Evolutionary conservation across 2,797 vertebrate species (phyloP).

Genomic region (Brachymystax lenok): DNA sequence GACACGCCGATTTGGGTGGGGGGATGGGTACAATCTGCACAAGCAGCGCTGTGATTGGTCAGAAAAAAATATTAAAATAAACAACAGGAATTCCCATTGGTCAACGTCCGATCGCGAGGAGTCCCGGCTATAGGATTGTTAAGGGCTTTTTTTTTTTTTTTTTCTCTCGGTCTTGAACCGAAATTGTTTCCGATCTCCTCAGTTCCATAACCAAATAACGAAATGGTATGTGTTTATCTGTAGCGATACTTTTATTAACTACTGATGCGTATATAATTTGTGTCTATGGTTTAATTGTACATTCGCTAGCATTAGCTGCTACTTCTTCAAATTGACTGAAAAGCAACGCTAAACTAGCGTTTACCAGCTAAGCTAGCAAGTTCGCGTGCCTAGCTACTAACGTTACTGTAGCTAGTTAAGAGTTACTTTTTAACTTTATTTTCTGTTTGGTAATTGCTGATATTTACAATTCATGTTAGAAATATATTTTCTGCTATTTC

Average conservation of each 20-base stretch:
- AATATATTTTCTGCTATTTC: too few relatives aligned
- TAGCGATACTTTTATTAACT: not conserved
- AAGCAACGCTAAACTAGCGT: not conserved
- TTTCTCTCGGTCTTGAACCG: conserved; percentile 76
- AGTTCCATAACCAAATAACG: conserved; percentile 64
- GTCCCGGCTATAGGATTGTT: conserved; percentile 63
- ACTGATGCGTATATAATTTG: not conserved
- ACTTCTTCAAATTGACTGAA: conserved; percentile 4
- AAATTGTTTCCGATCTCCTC: conserved; percentile 67
- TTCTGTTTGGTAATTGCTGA: not conserved
- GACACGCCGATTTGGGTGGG: conserved; percentile 54
- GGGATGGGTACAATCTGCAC: conserved; percentile 70
- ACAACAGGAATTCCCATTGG: conserved; percentile 68
- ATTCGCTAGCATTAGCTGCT: conserved; percentile 27
- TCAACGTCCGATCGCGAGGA: conserved; percentile 55
- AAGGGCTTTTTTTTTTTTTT: conserved; percentile 74
- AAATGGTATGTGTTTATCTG: conserved; percentile 71
- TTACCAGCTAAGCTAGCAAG: not conserved
- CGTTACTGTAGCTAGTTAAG: not conserved
- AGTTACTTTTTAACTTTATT: not conserved
- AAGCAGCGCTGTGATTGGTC: conserved; percentile 66
- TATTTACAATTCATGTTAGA: not conserved
- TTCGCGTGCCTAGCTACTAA: not conserved
- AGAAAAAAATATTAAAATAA: conserved; percentile 65
- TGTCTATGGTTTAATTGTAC: conserved; percentile 2